A percentile compares a stretch with the other conserved stretches of the same genome.
phyloP scores from a whole-genome alignment of 2,888 invertebrate genomes.

The Melikaiella ostensackeni region DNA sequence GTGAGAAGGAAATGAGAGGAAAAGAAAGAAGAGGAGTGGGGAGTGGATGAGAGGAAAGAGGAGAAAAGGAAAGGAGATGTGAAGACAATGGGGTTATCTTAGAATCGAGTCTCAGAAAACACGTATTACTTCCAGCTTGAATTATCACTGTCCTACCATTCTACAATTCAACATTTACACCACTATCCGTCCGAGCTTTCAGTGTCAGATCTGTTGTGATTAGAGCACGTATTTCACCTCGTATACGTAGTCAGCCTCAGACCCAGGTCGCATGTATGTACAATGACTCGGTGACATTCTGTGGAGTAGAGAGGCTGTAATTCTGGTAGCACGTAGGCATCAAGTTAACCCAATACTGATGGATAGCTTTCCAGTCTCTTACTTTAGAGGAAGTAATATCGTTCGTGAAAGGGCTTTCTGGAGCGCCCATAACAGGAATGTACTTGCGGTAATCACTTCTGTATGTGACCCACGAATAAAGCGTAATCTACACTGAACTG shows the following conservation, averaged over 20 bases:
- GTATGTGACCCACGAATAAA: constrained; percentile 11
- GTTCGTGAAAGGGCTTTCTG: constrained; percentile 10
- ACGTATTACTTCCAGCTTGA: constrained; percentile 51
- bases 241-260: constrained; percentile 49
- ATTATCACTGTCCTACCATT: constrained; percentile 50
- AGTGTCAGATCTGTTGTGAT: constrained; percentile 55
- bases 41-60: too few relatives aligned
- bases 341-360: constrained; percentile 21
- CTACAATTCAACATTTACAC: constrained; percentile 38
- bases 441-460: constrained; percentile 23
- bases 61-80: too few relatives aligned
- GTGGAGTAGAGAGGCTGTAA: constrained; percentile 2
- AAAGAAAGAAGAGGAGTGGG: too few relatives aligned
- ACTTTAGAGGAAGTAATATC: background rate
- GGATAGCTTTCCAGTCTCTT: constrained; percentile 29
- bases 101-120: constrained; percentile 36
- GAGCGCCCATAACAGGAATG: background rate
- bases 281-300: constrained; percentile 19
- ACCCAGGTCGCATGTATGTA: constrained; percentile 22
- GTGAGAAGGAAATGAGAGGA: too few relatives aligned
- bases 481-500: background rate
- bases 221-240: constrained; percentile 59
- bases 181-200: constrained; percentile 37
- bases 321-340: constrained; percentile 8
- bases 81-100: background rate